Conservation (phyloP, 1,140 invertebrate genomes). For the Hylaeus anthracinus region DNA sequence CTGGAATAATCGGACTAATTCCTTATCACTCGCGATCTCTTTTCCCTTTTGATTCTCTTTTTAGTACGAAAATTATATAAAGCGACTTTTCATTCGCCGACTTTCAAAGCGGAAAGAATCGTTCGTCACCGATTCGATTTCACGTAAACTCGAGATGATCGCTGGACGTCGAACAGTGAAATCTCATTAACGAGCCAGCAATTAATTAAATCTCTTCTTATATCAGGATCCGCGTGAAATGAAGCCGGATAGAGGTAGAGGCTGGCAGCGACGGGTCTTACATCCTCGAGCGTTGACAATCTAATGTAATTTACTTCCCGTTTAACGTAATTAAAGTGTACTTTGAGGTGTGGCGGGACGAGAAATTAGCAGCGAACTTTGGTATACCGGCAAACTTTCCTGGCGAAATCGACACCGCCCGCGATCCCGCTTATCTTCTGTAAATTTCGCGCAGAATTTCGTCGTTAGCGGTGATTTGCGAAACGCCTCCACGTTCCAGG, state of each 20-base stretch:
- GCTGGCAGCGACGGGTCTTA: conserved; percentile 29
- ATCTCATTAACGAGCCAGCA: conserved; percentile 1
- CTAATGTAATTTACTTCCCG: conserved; percentile 67
- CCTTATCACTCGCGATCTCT: too few species aligned
- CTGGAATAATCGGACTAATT: too few species aligned
- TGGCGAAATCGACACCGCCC: conserved; percentile 59
- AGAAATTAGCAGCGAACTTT: conserved; percentile 67
- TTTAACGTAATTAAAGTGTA: conserved; percentile 67
- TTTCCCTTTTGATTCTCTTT: too few species aligned
- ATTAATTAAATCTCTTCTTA: conserved; percentile 28
- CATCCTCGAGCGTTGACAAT: conserved; percentile 64
- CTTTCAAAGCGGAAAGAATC: background rate
- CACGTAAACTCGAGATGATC: background rate
- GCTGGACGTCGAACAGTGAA: background rate
- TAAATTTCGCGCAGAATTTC: conserved; percentile 49
- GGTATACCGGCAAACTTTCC: conserved; percentile 58
- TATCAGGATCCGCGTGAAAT: conserved; percentile 16
- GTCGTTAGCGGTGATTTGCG: conserved; percentile 31
- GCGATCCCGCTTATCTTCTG: conserved; percentile 44
- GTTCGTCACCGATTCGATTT: background rate
- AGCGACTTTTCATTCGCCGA: too few species aligned
- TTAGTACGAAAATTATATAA: too few species aligned
- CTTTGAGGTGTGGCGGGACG: conserved; percentile 64
- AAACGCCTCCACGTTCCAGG: background rate
- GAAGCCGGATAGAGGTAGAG: background rate